Evolutionary conservation across 2,797 vertebrate genomes (phyloP).

Genomic region (Anguilla anguilla): DNA sequence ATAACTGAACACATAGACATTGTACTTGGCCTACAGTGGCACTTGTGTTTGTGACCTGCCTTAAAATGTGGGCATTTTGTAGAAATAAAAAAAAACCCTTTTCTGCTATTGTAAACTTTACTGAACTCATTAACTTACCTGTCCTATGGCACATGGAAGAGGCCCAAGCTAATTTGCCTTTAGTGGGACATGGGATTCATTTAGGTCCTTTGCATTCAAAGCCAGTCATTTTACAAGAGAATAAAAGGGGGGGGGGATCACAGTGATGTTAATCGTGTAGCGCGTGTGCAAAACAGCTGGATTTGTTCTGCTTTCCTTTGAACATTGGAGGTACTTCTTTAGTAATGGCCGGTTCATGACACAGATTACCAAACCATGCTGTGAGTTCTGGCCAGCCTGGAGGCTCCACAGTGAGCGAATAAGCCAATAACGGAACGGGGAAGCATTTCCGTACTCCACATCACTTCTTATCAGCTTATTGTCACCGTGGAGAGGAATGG

Average conservation of each 20-base stretch:
- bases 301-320: constrained; percentile 27
- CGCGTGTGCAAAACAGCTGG: constrained; percentile 10
- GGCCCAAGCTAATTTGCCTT: neutral
- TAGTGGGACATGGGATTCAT: neutral
- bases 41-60: neutral
- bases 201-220: neutral
- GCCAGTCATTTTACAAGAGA: neutral
- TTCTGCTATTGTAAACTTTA: neutral
- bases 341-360: constrained; percentile 50
- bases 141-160: neutral
- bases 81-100: neutral
- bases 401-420: constrained; percentile 60
- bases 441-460: constrained; percentile 45
- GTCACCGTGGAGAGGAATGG: constrained; percentile 66
- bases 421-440: constrained; percentile 64
- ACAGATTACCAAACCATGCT: constrained; percentile 60
- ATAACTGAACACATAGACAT: neutral
- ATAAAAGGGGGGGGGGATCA: neutral
- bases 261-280: neutral
- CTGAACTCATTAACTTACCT: constrained; percentile 14
- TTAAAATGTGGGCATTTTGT: neutral
- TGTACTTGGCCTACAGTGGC: neutral
- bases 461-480: neutral
- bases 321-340: constrained; percentile 74
- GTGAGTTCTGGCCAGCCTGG: constrained; percentile 61